A percentile compares a stretch with the other conserved stretches of the same genome.
These are phyloP conservation scores for Poecilobothrus nobilitatus DNA, from an alignment of 2,888 invertebrate species.

Conservation along the genomic window DNA sequence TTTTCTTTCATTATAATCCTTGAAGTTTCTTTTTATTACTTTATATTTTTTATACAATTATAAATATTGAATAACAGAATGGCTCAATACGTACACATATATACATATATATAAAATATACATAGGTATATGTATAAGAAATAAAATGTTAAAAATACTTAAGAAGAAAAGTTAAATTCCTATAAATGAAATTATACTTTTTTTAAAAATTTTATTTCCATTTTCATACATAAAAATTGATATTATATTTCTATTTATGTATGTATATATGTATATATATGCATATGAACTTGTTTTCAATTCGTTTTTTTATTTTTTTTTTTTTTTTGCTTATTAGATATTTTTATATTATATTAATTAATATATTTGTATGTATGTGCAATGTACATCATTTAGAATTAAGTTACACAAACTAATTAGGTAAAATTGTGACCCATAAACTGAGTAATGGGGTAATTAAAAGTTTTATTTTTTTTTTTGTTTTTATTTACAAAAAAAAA, in stretches of 20 bases:
- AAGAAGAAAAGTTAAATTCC: neutral
- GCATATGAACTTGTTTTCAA: neutral
- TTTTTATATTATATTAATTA: neutral
- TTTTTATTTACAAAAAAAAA: neutral
- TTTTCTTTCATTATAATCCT: too few relatives aligned
- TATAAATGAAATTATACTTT: slow-evolving; percentile 1
- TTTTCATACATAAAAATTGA: neutral
- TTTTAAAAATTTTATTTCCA: neutral
- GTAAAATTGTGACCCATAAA: slow-evolving; percentile 6
- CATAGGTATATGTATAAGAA: neutral
- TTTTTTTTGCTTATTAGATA: neutral
- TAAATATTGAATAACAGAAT: too few relatives aligned
- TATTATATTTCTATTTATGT: neutral
- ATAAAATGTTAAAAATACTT: neutral
- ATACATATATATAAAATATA: too few relatives aligned
- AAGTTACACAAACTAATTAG: slow-evolving; percentile 6
- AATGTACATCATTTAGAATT: slow-evolving; percentile 1
- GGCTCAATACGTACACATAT: too few relatives aligned
- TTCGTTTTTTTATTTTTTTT: too few relatives aligned
- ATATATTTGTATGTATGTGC: neutral
- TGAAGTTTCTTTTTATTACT: too few relatives aligned
- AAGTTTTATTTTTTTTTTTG: neutral
- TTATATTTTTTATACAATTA: too few relatives aligned
- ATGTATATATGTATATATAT: neutral
- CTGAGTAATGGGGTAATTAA: slow-evolving; percentile 6